These are phyloP conservation scores for Rhea pennata DNA, from an alignment of 2,113 vertebrate species.

Conservation along the genomic window DNA sequence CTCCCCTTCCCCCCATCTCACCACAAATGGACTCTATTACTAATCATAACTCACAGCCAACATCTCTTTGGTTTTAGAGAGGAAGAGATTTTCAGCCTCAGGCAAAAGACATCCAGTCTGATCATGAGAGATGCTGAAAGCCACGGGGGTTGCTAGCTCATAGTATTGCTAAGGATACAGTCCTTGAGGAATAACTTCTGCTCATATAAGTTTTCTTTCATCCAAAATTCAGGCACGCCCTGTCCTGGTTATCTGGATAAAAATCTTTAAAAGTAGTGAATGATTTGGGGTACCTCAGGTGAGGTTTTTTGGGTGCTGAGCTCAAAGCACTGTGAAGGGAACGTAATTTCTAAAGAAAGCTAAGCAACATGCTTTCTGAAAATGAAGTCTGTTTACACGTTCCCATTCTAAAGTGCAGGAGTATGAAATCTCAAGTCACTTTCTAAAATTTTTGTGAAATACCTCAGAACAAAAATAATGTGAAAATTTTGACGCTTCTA, in stretches of 20 bases:
- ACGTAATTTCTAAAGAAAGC: neutral
- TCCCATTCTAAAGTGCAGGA: neutral
- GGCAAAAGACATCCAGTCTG: slow-evolving; percentile 72
- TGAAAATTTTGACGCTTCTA: neutral
- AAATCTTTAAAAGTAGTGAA: slow-evolving; percentile 33
- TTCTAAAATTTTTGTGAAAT: neutral
- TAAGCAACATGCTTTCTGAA: neutral
- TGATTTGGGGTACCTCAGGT: slow-evolving; percentile 11
- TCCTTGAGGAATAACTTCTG: slow-evolving; percentile 54
- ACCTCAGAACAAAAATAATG: neutral
- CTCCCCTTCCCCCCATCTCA: slow-evolving; percentile 45
- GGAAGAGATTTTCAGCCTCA: slow-evolving; percentile 68
- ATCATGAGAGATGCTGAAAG: slow-evolving; percentile 72
- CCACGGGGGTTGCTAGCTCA: slow-evolving; percentile 61
- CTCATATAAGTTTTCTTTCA: slow-evolving; percentile 67
- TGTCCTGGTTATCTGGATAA: slow-evolving; percentile 51
- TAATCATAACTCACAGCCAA: slow-evolving; percentile 72
- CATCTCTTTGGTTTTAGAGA: slow-evolving; percentile 68
- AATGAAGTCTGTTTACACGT: neutral
- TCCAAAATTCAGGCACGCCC: slow-evolving; percentile 57
- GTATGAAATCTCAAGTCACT: neutral
- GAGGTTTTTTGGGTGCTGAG: neutral
- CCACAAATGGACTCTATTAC: slow-evolving; percentile 67
- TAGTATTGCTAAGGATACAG: slow-evolving; percentile 45
- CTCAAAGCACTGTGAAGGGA: neutral